Percentiles rank a stretch among this genome's conserved stretches.
Evolutionary conservation across 2,113 vertebrate species (phyloP).

Genomic region (Aramus guarauna): DNA sequence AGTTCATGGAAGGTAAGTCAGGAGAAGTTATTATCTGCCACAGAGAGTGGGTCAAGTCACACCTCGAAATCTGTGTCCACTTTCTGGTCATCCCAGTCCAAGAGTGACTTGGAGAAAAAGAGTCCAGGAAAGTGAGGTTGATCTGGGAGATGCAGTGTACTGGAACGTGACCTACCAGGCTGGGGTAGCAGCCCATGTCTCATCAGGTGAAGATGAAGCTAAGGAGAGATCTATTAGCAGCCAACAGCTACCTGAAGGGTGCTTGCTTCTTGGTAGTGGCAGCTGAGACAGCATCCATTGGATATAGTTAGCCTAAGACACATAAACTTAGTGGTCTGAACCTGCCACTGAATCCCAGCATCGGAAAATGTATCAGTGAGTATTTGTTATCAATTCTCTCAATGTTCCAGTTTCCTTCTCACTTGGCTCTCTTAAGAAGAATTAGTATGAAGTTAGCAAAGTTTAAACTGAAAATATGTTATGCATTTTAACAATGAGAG

Average conservation of each 20-base stretch:
- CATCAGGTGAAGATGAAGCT: background rate
- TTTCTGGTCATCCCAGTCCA: background rate
- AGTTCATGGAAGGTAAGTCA: background rate
- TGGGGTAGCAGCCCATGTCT: background rate
- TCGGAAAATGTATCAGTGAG: background rate
- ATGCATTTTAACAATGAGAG: background rate
- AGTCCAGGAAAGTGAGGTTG: background rate
- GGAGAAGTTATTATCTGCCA: background rate
- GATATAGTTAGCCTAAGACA: background rate
- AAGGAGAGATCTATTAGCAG: background rate
- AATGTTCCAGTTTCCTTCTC: background rate
- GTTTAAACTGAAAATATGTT: background rate
- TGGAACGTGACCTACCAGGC: background rate
- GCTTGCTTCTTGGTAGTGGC: background rate
- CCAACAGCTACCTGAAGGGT: background rate
- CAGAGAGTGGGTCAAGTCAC: background rate
- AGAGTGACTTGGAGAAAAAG: background rate
- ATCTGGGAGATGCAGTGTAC: background rate
- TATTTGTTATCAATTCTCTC: background rate
- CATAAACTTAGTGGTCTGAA: rapidly evolving
- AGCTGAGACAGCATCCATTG: background rate
- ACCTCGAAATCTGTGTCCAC: background rate
- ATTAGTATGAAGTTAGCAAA: background rate
- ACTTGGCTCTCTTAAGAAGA: background rate
- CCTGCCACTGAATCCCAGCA: background rate